Conservation (phyloP, 37 sponge, comb jelly and placozoan species). For the Halichondria panicea region DNA sequence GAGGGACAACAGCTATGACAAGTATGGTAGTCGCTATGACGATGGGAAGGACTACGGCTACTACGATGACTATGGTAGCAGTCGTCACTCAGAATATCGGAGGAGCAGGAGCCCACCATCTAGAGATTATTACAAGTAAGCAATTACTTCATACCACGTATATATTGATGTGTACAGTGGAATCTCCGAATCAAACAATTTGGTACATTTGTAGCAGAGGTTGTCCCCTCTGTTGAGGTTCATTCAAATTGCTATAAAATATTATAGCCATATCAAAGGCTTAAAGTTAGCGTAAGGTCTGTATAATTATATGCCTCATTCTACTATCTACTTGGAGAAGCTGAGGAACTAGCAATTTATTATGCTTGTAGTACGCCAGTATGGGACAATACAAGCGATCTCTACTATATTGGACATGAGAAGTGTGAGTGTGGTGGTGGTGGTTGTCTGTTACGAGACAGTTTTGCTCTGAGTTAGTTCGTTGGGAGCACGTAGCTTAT, state of each 20-base stretch:
- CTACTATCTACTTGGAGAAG: no score
- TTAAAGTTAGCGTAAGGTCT: background rate
- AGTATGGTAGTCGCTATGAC: background rate
- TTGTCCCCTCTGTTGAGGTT: background rate
- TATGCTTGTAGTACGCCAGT: no score
- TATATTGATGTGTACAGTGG: no score
- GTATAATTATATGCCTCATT: background rate
- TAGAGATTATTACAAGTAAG: conserved; percentile 11
- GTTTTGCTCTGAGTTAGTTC: no score
- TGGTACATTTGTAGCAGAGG: background rate
- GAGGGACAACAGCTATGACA: background rate
- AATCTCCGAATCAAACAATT: no score
- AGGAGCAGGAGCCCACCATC: conserved; percentile 34
- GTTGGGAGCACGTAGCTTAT: no score
- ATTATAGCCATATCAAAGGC: background rate
- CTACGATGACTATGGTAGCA: conserved; percentile 13
- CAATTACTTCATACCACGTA: no score
- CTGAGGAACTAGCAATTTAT: no score
- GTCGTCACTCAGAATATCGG: conserved; percentile 24
- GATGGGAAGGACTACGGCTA: conserved; percentile 2
- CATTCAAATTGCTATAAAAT: background rate
- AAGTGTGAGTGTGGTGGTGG: no score
- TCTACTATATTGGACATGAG: no score
- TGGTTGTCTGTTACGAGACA: background rate
- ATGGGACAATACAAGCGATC: no score